Conservation (phyloP, 1,140 invertebrate genomes). For the Panagrolaimus sp. region DNA sequence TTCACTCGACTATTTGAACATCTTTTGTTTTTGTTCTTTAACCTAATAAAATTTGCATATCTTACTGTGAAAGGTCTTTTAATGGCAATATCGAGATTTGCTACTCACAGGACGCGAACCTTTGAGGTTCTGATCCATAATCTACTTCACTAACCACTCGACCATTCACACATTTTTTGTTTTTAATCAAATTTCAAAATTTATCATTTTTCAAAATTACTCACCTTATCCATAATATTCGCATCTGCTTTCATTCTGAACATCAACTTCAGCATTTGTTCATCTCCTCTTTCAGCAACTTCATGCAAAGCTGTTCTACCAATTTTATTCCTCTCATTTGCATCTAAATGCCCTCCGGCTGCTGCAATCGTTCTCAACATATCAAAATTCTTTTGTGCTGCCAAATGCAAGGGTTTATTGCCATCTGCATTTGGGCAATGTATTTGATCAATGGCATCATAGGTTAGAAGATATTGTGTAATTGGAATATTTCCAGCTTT, state of each 20-base stretch:
- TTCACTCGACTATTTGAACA: no score
- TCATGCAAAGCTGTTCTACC: constrained; percentile 89
- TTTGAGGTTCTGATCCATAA: no score
- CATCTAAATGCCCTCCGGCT: constrained; percentile 47
- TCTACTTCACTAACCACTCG: no score
- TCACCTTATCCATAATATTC: constrained; percentile 83
- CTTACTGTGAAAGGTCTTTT: no score
- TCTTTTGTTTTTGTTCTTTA: no score
- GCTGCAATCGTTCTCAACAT: constrained; percentile 44
- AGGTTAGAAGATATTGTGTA: constrained; percentile 39
- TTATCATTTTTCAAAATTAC: constrained; percentile 51
- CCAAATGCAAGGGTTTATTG: constrained; percentile 53
- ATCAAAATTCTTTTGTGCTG: constrained; percentile 40
- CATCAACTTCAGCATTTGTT: constrained; percentile 85
- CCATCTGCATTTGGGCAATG: constrained; percentile 42
- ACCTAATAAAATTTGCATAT: no score
- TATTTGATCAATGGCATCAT: constrained; percentile 43
- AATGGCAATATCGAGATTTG: no score
- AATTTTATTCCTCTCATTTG: constrained; percentile 46
- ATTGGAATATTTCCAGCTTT: constrained; percentile 43
- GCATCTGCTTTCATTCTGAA: constrained; percentile 86
- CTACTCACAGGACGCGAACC: no score
- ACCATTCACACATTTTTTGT: not conserved
- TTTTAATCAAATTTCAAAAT: not conserved
- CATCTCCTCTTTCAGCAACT: constrained; percentile 88